These are phyloP conservation scores for Papilio aristodemus DNA, from an alignment of 1,140 invertebrate genomes.

Conservation along the genomic window DNA sequence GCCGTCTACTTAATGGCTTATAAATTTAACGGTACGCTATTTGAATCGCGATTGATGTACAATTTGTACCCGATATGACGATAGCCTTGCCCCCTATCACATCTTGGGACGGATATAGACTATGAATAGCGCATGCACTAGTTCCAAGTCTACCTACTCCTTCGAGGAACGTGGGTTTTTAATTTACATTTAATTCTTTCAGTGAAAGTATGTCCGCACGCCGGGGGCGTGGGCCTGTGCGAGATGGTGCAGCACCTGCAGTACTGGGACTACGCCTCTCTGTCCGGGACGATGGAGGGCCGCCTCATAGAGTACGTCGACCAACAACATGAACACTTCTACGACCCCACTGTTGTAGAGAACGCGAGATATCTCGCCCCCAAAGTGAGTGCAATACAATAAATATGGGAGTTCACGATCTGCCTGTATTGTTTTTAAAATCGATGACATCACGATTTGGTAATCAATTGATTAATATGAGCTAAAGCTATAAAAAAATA, in stretches of 20 bases:
- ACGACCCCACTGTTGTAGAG: constrained; percentile 85
- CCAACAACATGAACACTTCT: constrained; percentile 94
- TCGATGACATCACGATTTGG: too few species aligned
- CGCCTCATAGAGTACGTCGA: constrained; percentile 93
- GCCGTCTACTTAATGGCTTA: constrained; percentile 94
- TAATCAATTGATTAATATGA: too few species aligned
- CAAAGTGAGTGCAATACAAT: constrained; percentile 82
- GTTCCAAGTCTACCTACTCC: too few species aligned
- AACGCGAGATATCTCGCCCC: constrained; percentile 89
- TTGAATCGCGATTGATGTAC: too few species aligned
- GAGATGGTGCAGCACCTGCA: constrained; percentile 96
- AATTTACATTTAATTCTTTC: constrained; percentile 34
- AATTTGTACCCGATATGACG: too few species aligned
- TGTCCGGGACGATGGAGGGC: constrained; percentile 86
- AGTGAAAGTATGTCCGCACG: constrained; percentile 96
- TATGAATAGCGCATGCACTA: too few species aligned
- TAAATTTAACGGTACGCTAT: constrained; percentile 83
- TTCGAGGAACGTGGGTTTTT: too few species aligned
- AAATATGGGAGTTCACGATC: too few species aligned
- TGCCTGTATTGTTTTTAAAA: too few species aligned
- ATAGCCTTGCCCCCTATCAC: too few species aligned
- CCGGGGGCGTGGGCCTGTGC: constrained; percentile 94
- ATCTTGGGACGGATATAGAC: too few species aligned
- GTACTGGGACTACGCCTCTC: constrained; percentile 91
- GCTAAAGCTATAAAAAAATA: too few species aligned